Conservation (phyloP, 2,113 vertebrate genomes). For the Stomatorhinus ivindoensis region DNA sequence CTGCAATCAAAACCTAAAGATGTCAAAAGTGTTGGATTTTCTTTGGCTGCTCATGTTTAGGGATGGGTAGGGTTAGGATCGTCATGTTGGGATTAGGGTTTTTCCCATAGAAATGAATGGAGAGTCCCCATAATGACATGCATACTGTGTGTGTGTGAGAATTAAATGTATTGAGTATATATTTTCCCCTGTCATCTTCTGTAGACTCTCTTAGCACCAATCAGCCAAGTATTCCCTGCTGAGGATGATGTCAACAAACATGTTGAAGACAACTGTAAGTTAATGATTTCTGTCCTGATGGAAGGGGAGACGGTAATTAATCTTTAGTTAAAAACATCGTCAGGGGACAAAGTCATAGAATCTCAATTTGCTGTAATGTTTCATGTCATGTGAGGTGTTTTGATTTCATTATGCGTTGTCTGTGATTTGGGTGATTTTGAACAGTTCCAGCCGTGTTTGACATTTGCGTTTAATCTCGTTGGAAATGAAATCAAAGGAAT, state of each 20-base stretch:
- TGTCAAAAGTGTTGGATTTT: too few relatives aligned
- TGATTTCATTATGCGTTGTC: background rate
- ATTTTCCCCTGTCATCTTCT: conserved; percentile 29
- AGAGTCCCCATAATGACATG: background rate
- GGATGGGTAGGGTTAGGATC: too few relatives aligned
- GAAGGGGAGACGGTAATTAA: too few relatives aligned
- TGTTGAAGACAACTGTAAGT: conserved; percentile 98
- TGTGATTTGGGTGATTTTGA: background rate
- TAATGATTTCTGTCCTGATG: conserved; percentile 14
- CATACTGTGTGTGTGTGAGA: background rate
- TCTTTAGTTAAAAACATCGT: background rate
- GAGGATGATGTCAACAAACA: conserved; percentile 94
- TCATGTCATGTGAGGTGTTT: background rate
- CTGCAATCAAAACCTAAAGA: too few relatives aligned
- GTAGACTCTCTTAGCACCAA: conserved; percentile 82
- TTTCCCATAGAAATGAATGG: background rate
- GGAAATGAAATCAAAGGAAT: background rate
- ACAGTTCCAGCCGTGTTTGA: background rate
- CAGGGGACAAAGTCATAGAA: background rate
- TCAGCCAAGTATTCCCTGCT: conserved; percentile 94
- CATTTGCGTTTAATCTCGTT: background rate
- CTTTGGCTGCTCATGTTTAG: too few relatives aligned
- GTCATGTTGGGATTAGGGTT: too few relatives aligned
- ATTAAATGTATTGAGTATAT: background rate
- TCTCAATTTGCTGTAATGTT: background rate